Evolutionary conservation across 1,140 invertebrate genomes (phyloP), one percentile per base, ranked within the genome.

Genomic region (Zaprionus ornatus): DNA sequence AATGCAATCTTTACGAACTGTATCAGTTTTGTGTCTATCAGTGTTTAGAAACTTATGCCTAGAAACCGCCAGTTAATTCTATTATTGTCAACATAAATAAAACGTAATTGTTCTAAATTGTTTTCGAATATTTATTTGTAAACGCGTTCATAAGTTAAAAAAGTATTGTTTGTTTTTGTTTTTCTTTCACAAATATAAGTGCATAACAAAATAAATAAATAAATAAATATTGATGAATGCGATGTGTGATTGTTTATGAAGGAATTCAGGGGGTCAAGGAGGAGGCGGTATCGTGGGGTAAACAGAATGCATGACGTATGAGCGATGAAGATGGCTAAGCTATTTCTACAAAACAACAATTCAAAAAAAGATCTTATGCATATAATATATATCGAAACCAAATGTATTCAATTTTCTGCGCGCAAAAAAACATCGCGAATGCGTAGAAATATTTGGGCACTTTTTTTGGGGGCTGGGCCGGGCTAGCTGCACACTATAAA

Each of bases 161-260:
- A 80, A 17, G 13, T 17, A 54, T 17, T 27, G 12, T 56, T n/a
- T 45, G 52, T 21, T 25, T 79, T 42, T 50, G 54, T 62, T 50
- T 65, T 67, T 59, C 50, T 55, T 71, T 79, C 72, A 71, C 60
- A 83, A 77, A 69, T 76, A 79, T 48, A 64, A 63, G 65, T 56
- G 66, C 55, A 76, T 80, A 88, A 88, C 84, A 88, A 79, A 86
- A 84, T 83, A 83, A 84, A 64, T 90, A n/a, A n/a, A n/a, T 78
- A 80, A 80, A 84, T 87, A 84, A 88, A 84, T 87, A 90, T 67
- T 63, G 62, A 74, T 68, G 70, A 74, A 45, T n/a, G 72, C 52
- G 42, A 66, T 78, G 65, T 27, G 63, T 73, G 62, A 21, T 17
- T 17, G 29, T 25, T 68, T 29, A n/a, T 62, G 25, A 52, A 4